These are phyloP conservation scores for Catotricha subobsoleta DNA, from an alignment of 2,888 invertebrate species.

Conservation along the genomic window DNA sequence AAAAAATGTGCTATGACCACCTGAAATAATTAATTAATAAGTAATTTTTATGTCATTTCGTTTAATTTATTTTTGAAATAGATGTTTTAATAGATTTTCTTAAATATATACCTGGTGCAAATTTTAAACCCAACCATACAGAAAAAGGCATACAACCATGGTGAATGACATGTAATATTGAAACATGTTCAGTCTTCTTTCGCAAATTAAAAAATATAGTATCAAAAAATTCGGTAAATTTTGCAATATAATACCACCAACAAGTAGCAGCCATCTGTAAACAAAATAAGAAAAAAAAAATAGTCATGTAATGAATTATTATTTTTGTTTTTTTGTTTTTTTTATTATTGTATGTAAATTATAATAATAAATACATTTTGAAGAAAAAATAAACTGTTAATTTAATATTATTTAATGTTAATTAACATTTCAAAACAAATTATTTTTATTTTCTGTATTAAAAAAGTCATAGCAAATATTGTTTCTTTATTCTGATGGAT, in stretches of 20 bases:
- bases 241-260: conserved; percentile 96
- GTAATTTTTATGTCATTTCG: not conserved
- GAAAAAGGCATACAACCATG: conserved; percentile 95
- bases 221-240: conserved; percentile 93
- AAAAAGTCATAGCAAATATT: too few species aligned
- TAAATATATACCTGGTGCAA: conserved; percentile 57
- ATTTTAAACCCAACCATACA: conserved; percentile 88
- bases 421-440: too few species aligned
- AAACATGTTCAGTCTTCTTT: conserved; percentile 87
- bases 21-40: conserved; percentile 30
- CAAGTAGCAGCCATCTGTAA: conserved; percentile 74
- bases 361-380: too few species aligned
- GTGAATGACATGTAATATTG: conserved; percentile 87
- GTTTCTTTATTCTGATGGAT: too few species aligned
- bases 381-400: too few species aligned
- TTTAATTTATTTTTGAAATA: not conserved
- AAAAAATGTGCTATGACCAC: conserved; percentile 94
- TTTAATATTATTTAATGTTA: too few species aligned
- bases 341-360: too few species aligned
- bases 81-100: not conserved
- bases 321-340: too few species aligned
- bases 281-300: conserved; percentile 16
- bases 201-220: conserved; percentile 91
- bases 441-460: too few species aligned
- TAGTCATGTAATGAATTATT: too few species aligned